Base-by-base conservation (phyloP, 2,888 invertebrate species). In the Dryocosmus kuriphilus region DNA sequence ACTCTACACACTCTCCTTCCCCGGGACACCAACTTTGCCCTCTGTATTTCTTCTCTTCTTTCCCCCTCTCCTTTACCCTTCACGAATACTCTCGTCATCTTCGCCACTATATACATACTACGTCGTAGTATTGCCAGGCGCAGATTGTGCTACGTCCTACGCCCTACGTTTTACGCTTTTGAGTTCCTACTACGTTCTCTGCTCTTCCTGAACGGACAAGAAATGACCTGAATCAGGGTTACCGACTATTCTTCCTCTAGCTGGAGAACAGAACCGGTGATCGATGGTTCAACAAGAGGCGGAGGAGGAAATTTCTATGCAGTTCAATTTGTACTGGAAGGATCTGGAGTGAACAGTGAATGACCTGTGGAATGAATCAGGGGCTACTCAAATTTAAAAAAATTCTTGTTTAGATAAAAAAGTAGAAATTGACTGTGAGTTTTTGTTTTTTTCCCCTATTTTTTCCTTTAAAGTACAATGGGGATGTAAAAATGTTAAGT, bases 1-100 rank as follows among this genome's bases (percentile, higher is more conserved):
- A 83, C 82, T 81, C 79, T 80, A 79, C 78, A 81, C 85, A 81
- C 82, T 85, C 83, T 83, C 83, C 84, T 85, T 85, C 80, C 83
- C 80, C 81, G 79, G 82, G 78, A 79, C 79, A 79, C 83, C 81
- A 83, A 83, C 83, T 82, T 81, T 82, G 83, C 85, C 85, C 85
- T 85, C 85, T 83, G 78, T 79, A 78, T 82, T 79, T 80, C 75
- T 77, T 82, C 62, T 60, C 57, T 73, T 75, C 27, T 77, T 57
- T 65, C 78, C 41, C 75, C 38, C 57, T 63, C 63, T 75, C 41
- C 77, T 73, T 79, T 46, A 76, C 78, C 51, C 38, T 62, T 61
- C 46, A 76, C 78, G 80, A 57, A 24, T 27, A 19, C 63, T 46
- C 75, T 61, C 14, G 16, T 30, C 61, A 62, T 35, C 57, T 41